Percentiles rank a stretch among this genome's conserved stretches.
Conservation (phyloP, 2,888 invertebrate species). For the Cremastobaeus sp. region DNA sequence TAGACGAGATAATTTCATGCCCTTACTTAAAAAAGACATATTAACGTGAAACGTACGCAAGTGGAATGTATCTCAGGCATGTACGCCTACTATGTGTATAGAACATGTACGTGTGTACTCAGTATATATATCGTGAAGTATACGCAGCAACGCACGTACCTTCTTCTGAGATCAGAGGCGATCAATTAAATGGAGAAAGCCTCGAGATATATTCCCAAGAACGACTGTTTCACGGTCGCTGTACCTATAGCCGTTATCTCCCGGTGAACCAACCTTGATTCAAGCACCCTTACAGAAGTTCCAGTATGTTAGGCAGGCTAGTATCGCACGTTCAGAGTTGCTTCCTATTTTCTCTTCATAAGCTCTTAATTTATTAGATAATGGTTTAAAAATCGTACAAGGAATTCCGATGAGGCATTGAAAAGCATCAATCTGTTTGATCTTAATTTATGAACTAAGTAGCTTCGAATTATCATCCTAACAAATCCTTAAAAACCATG, state of each 20-base stretch:
- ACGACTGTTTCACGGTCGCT: constrained; percentile 66
- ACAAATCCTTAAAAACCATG: too few relatives aligned
- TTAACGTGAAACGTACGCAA: constrained; percentile 21
- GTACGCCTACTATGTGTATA: neutral
- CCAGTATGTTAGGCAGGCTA: constrained; percentile 44
- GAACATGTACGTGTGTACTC: constrained; percentile 36
- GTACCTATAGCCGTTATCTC: constrained; percentile 54
- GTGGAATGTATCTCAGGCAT: constrained; percentile 14
- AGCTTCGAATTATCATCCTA: too few relatives aligned
- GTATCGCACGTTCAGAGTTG: constrained; percentile 39
- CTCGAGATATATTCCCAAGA: constrained; percentile 68
- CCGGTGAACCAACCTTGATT: constrained; percentile 52
- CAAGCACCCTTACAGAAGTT: constrained; percentile 51
- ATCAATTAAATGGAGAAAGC: constrained; percentile 73
- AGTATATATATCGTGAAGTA: constrained; percentile 42
- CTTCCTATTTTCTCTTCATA: constrained; percentile 33
- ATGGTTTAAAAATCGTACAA: too few relatives aligned
- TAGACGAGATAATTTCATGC: constrained; percentile 2
- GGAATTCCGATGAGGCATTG: too few relatives aligned
- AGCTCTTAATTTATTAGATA: constrained; percentile 30
- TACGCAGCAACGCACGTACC: constrained; percentile 65
- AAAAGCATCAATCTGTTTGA: too few relatives aligned
- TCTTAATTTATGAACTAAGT: too few relatives aligned
- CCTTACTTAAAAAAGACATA: constrained; percentile 2
- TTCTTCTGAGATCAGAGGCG: constrained; percentile 68